Base-by-base conservation (phyloP, 53 echinoderm and acorn worm species). In the Apostichopus leukothele region DNA sequence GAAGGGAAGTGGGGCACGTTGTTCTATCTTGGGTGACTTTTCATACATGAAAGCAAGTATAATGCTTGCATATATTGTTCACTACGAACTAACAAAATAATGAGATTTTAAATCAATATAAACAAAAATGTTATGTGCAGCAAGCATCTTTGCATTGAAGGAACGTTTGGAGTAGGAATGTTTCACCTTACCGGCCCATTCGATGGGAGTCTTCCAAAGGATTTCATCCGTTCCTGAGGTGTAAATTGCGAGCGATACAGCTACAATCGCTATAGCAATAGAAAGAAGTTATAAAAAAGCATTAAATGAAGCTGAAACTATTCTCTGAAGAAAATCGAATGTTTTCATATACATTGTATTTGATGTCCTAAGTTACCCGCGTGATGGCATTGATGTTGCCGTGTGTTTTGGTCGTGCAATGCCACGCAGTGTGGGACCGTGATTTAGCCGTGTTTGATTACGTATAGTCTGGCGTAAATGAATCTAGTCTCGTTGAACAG, bases 121-220 rank as follows among this genome's bases (percentile, higher is more conserved):
- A 63, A 63, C 4, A 63, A 11, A 63, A 61, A 63, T 16, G 16
- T 63, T 63, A 63, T 7, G 11, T 4, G 63, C 3, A 13, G 63
- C 8, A 63, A 13, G 11, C 12, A 11, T 4, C 12, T 16, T 13
- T 63, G 16, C 16, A 63, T 13, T 16, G 63, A 16, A 63, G 7
- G 11, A 14, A 63, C 10, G 8, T 63, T 4, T 39, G 39, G 39
- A 63, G 12, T 63, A 13, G 63, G 63, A 4, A 16, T 63, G 11
- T 16, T 16, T 16, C 23, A 79, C 19, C 79, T 9, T 79, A 79
- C 79, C 79, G 19, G 79, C 50, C 79, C 79, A 79, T 14, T 50
- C 13, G 51, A 79, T 39, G 12, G 51, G 18, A 6, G n/a, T n/a
- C 8, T 19, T 79, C 54, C 79, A 26, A n/a, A 52, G 16, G n/a